phyloP scores from a whole-genome alignment of 2,797 vertebrate species.

The Poliocrania exsul region DNA sequence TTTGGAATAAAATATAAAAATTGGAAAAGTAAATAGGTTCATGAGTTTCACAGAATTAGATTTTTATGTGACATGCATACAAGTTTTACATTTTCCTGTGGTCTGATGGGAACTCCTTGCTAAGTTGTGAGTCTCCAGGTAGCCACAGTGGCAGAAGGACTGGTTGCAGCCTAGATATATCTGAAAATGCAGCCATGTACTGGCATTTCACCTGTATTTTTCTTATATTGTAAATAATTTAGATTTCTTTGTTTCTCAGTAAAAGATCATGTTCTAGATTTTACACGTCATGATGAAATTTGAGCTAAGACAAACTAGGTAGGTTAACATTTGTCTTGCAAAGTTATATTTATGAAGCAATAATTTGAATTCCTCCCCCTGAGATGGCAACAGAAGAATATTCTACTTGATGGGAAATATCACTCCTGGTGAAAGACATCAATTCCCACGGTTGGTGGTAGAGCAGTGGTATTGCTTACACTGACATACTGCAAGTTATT shows the following conservation, averaged over 20 bases:
- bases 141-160: not conserved
- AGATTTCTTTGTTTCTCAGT: not conserved
- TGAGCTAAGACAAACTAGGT: not conserved
- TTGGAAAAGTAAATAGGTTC: not conserved
- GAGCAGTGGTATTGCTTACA: not conserved
- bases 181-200: not conserved
- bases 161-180: not conserved
- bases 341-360: not conserved
- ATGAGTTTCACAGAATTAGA: not conserved
- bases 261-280: not conserved
- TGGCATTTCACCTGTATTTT: not conserved
- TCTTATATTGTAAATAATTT: not conserved
- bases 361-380: not conserved
- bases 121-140: not conserved
- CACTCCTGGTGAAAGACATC: not conserved
- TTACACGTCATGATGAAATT: fast-evolving
- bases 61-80: fast-evolving
- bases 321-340: not conserved
- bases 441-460: not conserved
- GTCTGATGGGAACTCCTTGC: not conserved
- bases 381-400: not conserved
- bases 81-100: not conserved
- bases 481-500: not conserved
- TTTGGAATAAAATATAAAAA: not conserved
- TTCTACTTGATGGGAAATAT: not conserved